A percentile compares a stretch with the other conserved stretches of the same genome.
phyloP scores from a whole-genome alignment of 1,140 invertebrate genomes.

The Coptotermes formosanus region DNA sequence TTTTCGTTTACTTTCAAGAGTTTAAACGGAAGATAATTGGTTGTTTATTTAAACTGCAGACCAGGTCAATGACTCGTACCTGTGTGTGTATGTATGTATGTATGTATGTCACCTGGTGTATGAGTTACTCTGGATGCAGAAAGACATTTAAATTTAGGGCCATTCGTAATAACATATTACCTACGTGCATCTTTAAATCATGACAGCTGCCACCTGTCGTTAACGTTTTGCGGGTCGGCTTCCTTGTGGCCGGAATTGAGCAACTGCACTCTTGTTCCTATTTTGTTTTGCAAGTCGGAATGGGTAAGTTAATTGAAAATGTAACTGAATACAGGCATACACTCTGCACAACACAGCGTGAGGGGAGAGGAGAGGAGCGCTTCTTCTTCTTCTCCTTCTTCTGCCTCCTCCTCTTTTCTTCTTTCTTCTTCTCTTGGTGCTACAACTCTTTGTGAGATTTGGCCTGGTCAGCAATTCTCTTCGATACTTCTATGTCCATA shows the following conservation, averaged over 20 bases:
- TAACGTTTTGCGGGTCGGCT: background rate
- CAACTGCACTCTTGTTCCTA: background rate
- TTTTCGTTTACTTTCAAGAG: background rate
- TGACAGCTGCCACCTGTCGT: background rate
- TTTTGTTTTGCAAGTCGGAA: background rate
- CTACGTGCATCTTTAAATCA: background rate
- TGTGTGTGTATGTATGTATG: too few species aligned
- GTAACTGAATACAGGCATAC: background rate
- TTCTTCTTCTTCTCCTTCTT: too few species aligned
- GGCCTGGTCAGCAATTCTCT: too few species aligned
- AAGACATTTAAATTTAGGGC: background rate
- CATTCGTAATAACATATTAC: background rate
- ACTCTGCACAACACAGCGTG: background rate
- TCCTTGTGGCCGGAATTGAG: background rate
- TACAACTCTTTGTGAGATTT: too few species aligned
- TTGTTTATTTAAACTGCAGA: background rate
- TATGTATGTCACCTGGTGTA: background rate
- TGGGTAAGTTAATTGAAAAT: background rate
- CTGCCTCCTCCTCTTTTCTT: too few species aligned
- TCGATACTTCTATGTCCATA: too few species aligned
- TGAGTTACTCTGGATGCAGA: background rate
- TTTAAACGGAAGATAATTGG: background rate
- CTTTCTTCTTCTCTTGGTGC: too few species aligned
- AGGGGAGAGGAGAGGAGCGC: too few species aligned
- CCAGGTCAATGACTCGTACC: background rate